phyloP scores from a whole-genome alignment of 2,797 vertebrate species.

The Cirrhinus mrigala region DNA sequence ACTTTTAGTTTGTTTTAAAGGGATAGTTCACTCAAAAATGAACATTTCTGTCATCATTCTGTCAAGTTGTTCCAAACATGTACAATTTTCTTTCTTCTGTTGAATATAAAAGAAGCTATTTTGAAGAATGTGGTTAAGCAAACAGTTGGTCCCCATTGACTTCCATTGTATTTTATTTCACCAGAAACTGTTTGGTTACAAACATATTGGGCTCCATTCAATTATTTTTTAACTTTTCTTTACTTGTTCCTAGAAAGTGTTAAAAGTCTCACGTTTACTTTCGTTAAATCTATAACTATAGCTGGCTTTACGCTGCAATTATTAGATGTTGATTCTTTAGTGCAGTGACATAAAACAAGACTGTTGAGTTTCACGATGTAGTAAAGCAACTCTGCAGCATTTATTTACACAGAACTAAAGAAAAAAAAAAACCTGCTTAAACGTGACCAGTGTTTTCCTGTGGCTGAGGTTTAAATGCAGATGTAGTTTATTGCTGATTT shows the following conservation, averaged over 20 bases:
- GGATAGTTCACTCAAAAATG: neutral
- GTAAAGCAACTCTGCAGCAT: neutral
- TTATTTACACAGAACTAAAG: neutral
- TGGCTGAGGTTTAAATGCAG: neutral
- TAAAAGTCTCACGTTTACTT: neutral
- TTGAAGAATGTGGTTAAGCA: too few species aligned
- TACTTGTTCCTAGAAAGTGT: neutral
- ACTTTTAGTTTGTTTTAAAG: neutral
- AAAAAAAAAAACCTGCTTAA: neutral
- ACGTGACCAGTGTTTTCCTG: neutral
- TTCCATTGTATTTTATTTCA: neutral
- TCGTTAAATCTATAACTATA: neutral
- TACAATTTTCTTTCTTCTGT: neutral
- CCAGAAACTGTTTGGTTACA: neutral
- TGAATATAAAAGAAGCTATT: neutral
- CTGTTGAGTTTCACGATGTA: neutral
- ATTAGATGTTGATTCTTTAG: neutral
- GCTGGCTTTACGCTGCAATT: neutral
- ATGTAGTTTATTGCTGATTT: neutral
- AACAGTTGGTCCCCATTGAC: neutral
- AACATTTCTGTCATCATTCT: neutral
- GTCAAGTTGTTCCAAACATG: neutral
- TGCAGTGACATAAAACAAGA: neutral
- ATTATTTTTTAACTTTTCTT: neutral
- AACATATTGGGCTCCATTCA: neutral